Conservation (phyloP, 2,113 vertebrate species). For the Myotis brandtii region DNA sequence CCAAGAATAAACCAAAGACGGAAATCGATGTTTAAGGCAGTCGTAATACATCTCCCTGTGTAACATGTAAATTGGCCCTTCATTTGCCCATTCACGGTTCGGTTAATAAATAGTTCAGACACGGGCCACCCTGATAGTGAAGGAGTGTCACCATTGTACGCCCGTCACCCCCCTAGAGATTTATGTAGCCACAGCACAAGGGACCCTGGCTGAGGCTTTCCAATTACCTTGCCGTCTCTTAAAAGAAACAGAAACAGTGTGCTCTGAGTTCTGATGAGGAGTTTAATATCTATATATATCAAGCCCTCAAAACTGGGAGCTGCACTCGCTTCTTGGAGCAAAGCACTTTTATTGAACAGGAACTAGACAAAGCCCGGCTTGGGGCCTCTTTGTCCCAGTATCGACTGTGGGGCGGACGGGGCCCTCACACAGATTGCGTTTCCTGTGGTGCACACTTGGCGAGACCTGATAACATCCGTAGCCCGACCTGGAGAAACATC, state of each 20-base stretch:
- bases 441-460: background rate
- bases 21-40: slow-evolving; percentile 90
- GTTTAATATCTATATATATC: slow-evolving; percentile 82
- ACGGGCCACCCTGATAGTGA: slow-evolving; percentile 86
- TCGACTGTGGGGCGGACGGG: background rate
- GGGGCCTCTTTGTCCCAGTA: slow-evolving; percentile 28
- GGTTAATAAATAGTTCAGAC: slow-evolving; percentile 92
- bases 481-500: background rate
- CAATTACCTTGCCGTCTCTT: slow-evolving; percentile 92
- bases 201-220: slow-evolving; percentile 87
- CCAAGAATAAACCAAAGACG: slow-evolving; percentile 85
- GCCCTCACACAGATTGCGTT: background rate
- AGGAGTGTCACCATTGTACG: slow-evolving; percentile 92
- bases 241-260: slow-evolving; percentile 88
- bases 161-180: slow-evolving; percentile 91
- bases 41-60: slow-evolving; percentile 88
- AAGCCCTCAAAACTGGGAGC: slow-evolving; percentile 69
- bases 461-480: background rate
- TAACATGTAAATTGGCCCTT: slow-evolving; percentile 91
- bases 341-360: slow-evolving; percentile 74
- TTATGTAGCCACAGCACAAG: slow-evolving; percentile 93
- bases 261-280: slow-evolving; percentile 82
- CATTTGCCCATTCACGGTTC: slow-evolving; percentile 91
- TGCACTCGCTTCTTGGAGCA: slow-evolving; percentile 71
- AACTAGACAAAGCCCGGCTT: slow-evolving; percentile 70